Evolutionary conservation across 2,888 invertebrate genomes (phyloP).

Genomic region (Heliconius hortense): DNA sequence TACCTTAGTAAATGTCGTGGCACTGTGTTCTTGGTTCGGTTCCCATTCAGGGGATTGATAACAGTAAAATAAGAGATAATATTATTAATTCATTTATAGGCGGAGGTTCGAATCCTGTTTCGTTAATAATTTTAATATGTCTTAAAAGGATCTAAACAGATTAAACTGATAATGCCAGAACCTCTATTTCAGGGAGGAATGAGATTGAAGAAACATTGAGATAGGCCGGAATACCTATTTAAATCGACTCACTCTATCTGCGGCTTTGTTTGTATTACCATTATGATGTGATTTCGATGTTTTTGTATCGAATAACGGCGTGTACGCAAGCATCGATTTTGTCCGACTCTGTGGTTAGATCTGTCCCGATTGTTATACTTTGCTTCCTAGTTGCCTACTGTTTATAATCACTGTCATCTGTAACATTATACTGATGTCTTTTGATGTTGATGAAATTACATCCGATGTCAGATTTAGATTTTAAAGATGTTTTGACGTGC

Average conservation of each 20-base stretch:
- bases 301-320: constrained; percentile 63
- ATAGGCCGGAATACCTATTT: neutral
- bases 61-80: too few species aligned
- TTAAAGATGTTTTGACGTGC: constrained; percentile 16
- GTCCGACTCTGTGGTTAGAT: constrained; percentile 40
- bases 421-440: constrained; percentile 16
- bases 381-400: constrained; percentile 38
- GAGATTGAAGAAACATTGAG: neutral
- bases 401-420: constrained; percentile 20
- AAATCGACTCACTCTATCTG: constrained; percentile 50
- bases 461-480: constrained; percentile 17
- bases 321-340: constrained; percentile 44
- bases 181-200: neutral
- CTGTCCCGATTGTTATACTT: constrained; percentile 36
- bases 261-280: constrained; percentile 67
- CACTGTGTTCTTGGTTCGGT: neutral
- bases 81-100: neutral
- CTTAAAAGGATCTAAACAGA: neutral
- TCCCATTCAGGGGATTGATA: neutral
- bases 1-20: neutral
- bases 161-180: neutral
- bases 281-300: constrained; percentile 60
- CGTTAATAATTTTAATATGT: neutral
- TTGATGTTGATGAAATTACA: constrained; percentile 25
- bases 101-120: neutral